Evolutionary conservation across 92 coral and sea anemone species (phyloP).

Genomic region (Virgularia gustaviana): DNA sequence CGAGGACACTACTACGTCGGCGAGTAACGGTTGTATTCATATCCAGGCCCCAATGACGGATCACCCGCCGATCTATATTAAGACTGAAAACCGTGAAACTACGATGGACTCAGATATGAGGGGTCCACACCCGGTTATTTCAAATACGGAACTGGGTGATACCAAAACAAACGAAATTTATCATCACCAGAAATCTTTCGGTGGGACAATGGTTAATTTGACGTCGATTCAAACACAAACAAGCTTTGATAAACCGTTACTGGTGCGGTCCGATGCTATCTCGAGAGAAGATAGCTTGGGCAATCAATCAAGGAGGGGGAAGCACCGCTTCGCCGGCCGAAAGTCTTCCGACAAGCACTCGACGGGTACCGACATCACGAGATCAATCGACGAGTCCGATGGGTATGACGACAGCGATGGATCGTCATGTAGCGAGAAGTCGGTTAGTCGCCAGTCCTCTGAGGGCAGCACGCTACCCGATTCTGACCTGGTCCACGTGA

Average conservation of each 20-base stretch:
- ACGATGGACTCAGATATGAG: not conserved
- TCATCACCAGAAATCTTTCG: not conserved
- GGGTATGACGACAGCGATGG: conserved; percentile 27
- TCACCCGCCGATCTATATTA: conserved; percentile 16
- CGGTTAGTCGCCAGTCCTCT: conserved; percentile 22
- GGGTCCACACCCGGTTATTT: not conserved
- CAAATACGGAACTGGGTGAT: not conserved
- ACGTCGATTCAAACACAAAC: conserved; percentile 40
- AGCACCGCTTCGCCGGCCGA: not conserved
- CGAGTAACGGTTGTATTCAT: not conserved
- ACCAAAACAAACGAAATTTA: not conserved
- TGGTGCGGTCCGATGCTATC: not conserved
- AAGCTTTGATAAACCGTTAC: conserved; percentile 12
- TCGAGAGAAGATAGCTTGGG: not conserved
- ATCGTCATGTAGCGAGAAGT: conserved; percentile 10
- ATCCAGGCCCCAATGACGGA: conserved; percentile 14
- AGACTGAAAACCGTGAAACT: not conserved
- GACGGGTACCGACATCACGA: not conserved
- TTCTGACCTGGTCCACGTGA: too few species aligned
- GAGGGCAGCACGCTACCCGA: too few species aligned
- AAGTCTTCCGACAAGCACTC: not conserved
- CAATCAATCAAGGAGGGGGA: not conserved
- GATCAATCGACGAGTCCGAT: not conserved
- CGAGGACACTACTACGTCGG: not conserved
- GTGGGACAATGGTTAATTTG: not conserved